Conservation (phyloP, 1,140 invertebrate species). For the Drosophila subpulchrella region DNA sequence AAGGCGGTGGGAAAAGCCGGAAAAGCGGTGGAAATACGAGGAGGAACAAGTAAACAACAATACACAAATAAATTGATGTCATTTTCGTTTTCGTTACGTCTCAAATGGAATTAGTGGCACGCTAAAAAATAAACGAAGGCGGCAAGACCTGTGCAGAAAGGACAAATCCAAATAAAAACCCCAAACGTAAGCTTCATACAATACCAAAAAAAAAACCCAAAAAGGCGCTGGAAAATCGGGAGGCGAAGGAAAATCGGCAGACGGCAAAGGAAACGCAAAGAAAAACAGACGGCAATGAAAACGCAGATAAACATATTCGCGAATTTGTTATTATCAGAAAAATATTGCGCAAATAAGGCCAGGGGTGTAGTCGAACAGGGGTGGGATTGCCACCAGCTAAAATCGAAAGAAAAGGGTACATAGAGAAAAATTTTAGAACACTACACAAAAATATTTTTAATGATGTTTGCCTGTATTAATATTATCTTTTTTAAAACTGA, state of each 20-base stretch:
- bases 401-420: slow-evolving; percentile 55
- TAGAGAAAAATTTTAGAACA: slow-evolving; percentile 36
- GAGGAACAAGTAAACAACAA: slow-evolving; percentile 52
- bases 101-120: slow-evolving; percentile 79
- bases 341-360: slow-evolving; percentile 79
- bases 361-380: slow-evolving; percentile 13
- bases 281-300: slow-evolving; percentile 71
- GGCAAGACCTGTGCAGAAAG: slow-evolving; percentile 23
- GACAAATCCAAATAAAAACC: slow-evolving; percentile 59
- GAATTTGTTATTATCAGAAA: slow-evolving; percentile 83
- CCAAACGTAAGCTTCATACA: slow-evolving; percentile 50
- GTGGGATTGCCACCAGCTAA: slow-evolving; percentile 37
- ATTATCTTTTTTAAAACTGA: too few relatives aligned
- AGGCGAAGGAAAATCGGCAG: slow-evolving; percentile 2
- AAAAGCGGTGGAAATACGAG: slow-evolving; percentile 1
- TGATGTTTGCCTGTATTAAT: too few relatives aligned
- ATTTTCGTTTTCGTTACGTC: slow-evolving; percentile 81
- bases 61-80: slow-evolving; percentile 81
- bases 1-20: slow-evolving; percentile 10
- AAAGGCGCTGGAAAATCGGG: background rate
- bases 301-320: slow-evolving; percentile 81
- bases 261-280: slow-evolving; percentile 16
- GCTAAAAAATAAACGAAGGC: slow-evolving; percentile 40
- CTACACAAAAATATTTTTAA: too few relatives aligned
- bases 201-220: slow-evolving; percentile 11